phyloP scores from a whole-genome alignment of 2,888 invertebrate species.

The Serripes groenlandicus region DNA sequence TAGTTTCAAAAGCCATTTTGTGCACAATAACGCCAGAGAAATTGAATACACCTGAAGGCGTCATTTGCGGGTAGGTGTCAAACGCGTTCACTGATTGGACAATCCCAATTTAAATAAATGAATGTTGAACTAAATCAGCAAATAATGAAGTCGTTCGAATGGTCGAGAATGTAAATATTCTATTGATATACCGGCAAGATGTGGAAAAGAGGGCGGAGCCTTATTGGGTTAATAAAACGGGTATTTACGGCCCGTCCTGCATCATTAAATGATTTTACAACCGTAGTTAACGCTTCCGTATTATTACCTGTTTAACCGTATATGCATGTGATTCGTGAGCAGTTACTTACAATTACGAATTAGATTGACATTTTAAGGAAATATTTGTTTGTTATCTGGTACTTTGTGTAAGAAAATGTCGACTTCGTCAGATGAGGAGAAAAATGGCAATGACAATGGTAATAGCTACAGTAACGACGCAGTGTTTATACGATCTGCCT shows the following conservation, averaged over 20 bases:
- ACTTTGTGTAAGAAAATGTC: slow-evolving; percentile 25
- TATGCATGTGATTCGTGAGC: background rate
- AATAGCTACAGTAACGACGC: slow-evolving; percentile 27
- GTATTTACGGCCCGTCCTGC: background rate
- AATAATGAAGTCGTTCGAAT: slow-evolving; percentile 47
- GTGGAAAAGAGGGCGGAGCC: slow-evolving; percentile 24
- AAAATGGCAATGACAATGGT: slow-evolving; percentile 4
- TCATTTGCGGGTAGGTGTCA: slow-evolving; percentile 27
- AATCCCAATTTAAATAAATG: slow-evolving; percentile 13
- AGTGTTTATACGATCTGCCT: slow-evolving; percentile 66
- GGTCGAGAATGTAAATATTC: slow-evolving; percentile 25
- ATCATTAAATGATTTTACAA: slow-evolving; percentile 19
- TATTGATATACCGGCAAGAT: slow-evolving; percentile 13
- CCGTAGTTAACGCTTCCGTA: slow-evolving; percentile 9
- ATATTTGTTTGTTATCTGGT: background rate
- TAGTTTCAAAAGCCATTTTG: slow-evolving; percentile 14
- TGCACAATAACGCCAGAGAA: slow-evolving; percentile 1
- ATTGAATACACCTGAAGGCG: slow-evolving; percentile 12
- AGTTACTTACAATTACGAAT: background rate
- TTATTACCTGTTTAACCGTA: background rate
- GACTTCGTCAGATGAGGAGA: slow-evolving; percentile 60
- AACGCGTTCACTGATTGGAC: slow-evolving; percentile 19
- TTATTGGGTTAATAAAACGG: slow-evolving; percentile 1
- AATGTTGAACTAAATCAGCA: slow-evolving; percentile 11
- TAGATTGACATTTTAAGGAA: background rate